Percentiles rank a stretch among this genome's conserved stretches.
phyloP scores from a whole-genome alignment of 2,888 invertebrate genomes.

The Andrena minutula region DNA sequence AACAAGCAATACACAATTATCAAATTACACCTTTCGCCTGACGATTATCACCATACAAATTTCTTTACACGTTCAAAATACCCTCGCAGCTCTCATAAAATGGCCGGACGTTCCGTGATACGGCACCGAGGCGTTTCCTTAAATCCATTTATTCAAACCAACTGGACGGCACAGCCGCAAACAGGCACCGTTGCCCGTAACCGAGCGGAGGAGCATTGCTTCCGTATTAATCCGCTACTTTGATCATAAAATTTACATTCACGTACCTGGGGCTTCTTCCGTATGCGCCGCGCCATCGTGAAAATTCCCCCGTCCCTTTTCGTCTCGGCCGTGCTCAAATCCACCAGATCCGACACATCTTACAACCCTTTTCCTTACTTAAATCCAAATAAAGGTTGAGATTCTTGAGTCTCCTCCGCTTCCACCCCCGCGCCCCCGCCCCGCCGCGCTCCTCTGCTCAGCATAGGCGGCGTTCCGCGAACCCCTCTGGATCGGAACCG shows the following conservation, averaged over 20 bases:
- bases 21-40: too few species aligned
- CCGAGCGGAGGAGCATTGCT: slow-evolving; percentile 55
- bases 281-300: slow-evolving; percentile 68
- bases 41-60: too few species aligned
- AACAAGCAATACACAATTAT: too few species aligned
- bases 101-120: neutral
- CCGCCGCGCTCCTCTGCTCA: slow-evolving; percentile 11
- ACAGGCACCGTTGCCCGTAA: slow-evolving; percentile 39
- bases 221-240: slow-evolving; percentile 71
- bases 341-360: slow-evolving; percentile 67
- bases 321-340: slow-evolving; percentile 40
- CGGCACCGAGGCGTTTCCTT: neutral
- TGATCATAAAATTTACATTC: slow-evolving; percentile 74
- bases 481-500: slow-evolving; percentile 74
- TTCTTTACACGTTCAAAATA: too few species aligned
- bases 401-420: slow-evolving; percentile 75
- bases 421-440: slow-evolving; percentile 35
- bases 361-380: slow-evolving; percentile 83
- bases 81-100: neutral
- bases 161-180: slow-evolving; percentile 40
- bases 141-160: slow-evolving; percentile 31
- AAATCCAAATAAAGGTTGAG: slow-evolving; percentile 83
- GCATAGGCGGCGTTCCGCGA: slow-evolving; percentile 71
- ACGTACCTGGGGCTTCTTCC: slow-evolving; percentile 65
- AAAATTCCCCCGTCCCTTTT: slow-evolving; percentile 34